phyloP scores from a whole-genome alignment of 2,888 invertebrate species.

The Rutpela maculata region DNA sequence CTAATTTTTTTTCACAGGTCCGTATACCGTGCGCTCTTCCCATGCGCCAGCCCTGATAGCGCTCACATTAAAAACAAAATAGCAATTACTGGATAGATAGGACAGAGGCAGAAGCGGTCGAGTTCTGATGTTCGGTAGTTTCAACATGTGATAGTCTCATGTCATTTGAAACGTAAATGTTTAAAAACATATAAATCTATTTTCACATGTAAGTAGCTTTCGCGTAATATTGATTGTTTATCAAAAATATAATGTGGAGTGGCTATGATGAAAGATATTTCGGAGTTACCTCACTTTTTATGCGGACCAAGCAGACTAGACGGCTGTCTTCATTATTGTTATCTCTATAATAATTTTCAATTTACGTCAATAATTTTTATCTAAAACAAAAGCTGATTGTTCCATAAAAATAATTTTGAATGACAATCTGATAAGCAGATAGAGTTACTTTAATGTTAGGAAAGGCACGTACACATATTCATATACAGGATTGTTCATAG shows the following conservation, averaged over 20 bases:
- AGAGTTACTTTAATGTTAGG: not conserved
- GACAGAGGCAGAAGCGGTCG: not conserved
- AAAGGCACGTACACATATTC: not conserved
- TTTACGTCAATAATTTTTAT: slow-evolving; percentile 7
- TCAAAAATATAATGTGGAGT: not conserved
- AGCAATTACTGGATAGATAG: not conserved
- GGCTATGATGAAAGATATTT: not conserved
- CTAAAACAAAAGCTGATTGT: not conserved
- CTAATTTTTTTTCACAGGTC: no score
- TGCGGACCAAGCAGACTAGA: not conserved
- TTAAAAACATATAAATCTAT: not conserved
- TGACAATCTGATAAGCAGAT: not conserved
- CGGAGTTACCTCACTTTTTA: not conserved
- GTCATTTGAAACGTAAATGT: not conserved
- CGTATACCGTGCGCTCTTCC: not conserved
- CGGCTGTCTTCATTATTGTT: not conserved
- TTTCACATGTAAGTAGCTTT: not conserved
- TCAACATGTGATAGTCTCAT: not conserved
- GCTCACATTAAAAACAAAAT: not conserved
- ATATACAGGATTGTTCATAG: not conserved
- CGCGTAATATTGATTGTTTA: not conserved
- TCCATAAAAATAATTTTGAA: slow-evolving; percentile 7
- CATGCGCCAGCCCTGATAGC: not conserved
- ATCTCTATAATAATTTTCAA: not conserved
- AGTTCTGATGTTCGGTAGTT: not conserved